These are phyloP conservation scores for Euclidia mi DNA, from an alignment of 2,888 invertebrate genomes.

Conservation along the genomic window DNA sequence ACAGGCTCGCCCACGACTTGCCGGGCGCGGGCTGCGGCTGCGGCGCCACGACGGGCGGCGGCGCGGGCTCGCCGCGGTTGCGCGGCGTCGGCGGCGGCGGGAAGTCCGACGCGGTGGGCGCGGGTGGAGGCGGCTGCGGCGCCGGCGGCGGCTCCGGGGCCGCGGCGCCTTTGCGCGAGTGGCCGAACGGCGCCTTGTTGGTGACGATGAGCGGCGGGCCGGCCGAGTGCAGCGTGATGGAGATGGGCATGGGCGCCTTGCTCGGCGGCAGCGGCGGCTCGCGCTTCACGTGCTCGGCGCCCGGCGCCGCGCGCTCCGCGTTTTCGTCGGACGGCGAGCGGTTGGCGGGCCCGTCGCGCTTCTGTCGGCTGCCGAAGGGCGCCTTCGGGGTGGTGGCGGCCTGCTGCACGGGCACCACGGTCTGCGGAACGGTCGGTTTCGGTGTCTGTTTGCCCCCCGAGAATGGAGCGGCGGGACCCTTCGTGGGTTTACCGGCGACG, in stretches of 20 bases:
- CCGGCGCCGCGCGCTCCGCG: slow-evolving; percentile 60
- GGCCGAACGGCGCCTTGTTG: slow-evolving; percentile 85
- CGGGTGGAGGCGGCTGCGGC: slow-evolving; percentile 83
- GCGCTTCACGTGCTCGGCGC: slow-evolving; percentile 74
- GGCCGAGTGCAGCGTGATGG: slow-evolving; percentile 83
- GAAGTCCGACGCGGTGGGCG: slow-evolving; percentile 87
- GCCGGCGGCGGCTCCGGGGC: slow-evolving; percentile 75
- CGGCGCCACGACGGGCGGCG: slow-evolving; percentile 71
- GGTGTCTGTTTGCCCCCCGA: slow-evolving; percentile 79
- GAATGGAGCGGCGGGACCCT: slow-evolving; percentile 85
- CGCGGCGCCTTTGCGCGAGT: slow-evolving; percentile 75
- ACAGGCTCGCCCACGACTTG: slow-evolving; percentile 93
- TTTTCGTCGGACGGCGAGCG: slow-evolving; percentile 78
- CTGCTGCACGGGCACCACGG: slow-evolving; percentile 84
- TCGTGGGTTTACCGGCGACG: slow-evolving; percentile 70
- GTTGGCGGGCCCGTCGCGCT: slow-evolving; percentile 78
- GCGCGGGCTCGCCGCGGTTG: slow-evolving; percentile 75
- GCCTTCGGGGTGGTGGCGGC: slow-evolving; percentile 82
- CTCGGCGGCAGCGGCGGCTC: slow-evolving; percentile 82
- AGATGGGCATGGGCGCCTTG: slow-evolving; percentile 86
- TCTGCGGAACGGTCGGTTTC: slow-evolving; percentile 83
- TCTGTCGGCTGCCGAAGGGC: slow-evolving; percentile 85
- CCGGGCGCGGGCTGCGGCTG: slow-evolving; percentile 83
- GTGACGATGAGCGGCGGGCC: slow-evolving; percentile 86
- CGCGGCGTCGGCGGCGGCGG: slow-evolving; percentile 86